Percentiles rank a stretch among this genome's conserved stretches.
Evolutionary conservation across 2,797 vertebrate genomes (phyloP).

Genomic region (Mormyrops attenuatus): DNA sequence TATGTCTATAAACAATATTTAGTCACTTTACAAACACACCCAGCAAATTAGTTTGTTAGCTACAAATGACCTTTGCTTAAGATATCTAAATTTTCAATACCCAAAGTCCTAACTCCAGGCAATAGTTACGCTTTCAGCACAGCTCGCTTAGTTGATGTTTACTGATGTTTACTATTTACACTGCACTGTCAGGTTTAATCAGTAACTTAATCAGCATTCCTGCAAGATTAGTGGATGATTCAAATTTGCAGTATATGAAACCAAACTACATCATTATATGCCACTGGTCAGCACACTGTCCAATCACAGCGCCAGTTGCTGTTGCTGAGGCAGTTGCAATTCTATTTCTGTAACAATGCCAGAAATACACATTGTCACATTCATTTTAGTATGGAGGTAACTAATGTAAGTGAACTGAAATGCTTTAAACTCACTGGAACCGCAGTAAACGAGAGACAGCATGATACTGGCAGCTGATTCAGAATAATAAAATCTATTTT

Average conservation of each 20-base stretch:
- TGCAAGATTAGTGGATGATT: slow-evolving; percentile 11
- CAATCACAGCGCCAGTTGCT: slow-evolving; percentile 6
- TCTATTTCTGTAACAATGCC: slow-evolving; percentile 12
- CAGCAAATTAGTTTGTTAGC: not conserved
- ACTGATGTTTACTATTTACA: not conserved
- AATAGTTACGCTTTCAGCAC: not conserved
- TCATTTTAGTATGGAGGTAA: slow-evolving; percentile 11
- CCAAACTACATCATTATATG: not conserved
- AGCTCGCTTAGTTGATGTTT: not conserved
- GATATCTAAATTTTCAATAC: not conserved
- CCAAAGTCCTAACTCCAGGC: not conserved
- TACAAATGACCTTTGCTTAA: not conserved
- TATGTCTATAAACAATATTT: not conserved
- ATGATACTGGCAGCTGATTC: not conserved
- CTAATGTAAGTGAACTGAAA: not conserved
- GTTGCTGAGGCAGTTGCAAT: not conserved
- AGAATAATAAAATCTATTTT: not conserved
- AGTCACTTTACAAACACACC: not conserved
- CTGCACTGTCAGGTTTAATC: not conserved
- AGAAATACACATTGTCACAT: not conserved
- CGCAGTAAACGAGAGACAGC: not conserved
- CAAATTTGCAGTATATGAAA: not conserved
- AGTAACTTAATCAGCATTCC: slow-evolving; percentile 16
- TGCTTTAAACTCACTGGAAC: not conserved
- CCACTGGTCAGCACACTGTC: slow-evolving; percentile 10